Base-by-base conservation (phyloP, 1,140 invertebrate species). In the Vanessa atalanta region DNA sequence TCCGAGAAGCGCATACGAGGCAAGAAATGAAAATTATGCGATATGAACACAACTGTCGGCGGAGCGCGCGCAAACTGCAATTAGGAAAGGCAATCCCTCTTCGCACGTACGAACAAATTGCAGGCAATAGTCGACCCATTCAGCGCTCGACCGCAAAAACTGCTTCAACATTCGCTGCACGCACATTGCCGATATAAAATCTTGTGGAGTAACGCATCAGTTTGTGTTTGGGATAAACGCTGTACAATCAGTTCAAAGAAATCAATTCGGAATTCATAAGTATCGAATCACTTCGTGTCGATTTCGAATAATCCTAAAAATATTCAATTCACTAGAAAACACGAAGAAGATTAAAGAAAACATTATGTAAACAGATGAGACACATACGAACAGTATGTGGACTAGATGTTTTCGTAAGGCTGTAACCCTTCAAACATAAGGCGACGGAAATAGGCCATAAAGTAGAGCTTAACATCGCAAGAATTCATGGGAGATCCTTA, bases 101-200 rank as follows among this genome's bases (percentile, higher is more conserved):
- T 89, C 84, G 85, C 90, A 88, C 89, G 88, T 90, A 90, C 87
- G 83, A 69, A 85, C 84, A 91, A 91, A 92, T 92, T 91, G 85
- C 87, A 70, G 75, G 77, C 80, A 79, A 82, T 78, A 79, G 73
- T 65, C 64, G 70, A 65, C 69, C 47, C 63, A 37, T 79, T 75
- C 72, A 71, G 72, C 73, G 61, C 68, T 75, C 70, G 70, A 83
- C 70, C 79, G 79, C 79, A 82, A 79, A 84, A 83, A 82, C 70
- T 73, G 72, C 47, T 64, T 72, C 60, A 43, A 43, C 47, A 69
- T 74, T 81, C 75, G 61, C 43, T 60, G 47, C 78, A 79, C 75
- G 77, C 76, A 82, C 72, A 68, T 71, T 47, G 53, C 61, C 65
- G 63, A 80, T 75, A 75, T 75, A 71, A 69, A 73, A 72, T 73